Evolutionary conservation across 2,888 invertebrate species (phyloP).

Genomic region (Hemicrepidius hirtus): DNA sequence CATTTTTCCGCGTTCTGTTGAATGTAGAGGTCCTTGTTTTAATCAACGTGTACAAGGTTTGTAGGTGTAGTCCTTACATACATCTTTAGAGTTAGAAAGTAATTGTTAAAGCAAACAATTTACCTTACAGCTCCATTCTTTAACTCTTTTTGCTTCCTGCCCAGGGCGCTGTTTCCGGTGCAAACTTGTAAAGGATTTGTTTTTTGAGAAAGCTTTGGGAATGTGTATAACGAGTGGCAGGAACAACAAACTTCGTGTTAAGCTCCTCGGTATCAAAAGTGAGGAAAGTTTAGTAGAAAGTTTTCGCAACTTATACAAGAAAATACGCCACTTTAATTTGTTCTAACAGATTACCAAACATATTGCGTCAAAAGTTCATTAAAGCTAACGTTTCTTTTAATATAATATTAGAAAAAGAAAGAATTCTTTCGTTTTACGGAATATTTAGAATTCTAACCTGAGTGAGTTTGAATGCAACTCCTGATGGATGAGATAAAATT

Average conservation of each 20-base stretch:
- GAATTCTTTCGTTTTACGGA: conserved; percentile 11
- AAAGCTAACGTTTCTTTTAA: conserved; percentile 9
- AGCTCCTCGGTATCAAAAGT: conserved; percentile 54
- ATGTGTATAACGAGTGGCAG: conserved; percentile 56
- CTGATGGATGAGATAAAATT: conserved; percentile 46
- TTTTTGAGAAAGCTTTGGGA: conserved; percentile 57
- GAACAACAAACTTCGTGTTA: conserved; percentile 52
- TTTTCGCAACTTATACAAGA: conserved; percentile 46
- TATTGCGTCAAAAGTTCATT: conserved; percentile 40
- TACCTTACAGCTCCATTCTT: conserved; percentile 33
- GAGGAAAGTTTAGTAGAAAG: conserved; percentile 47
- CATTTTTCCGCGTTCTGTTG: too few species aligned
- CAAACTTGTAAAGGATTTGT: conserved; percentile 59
- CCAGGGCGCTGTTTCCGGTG: conserved; percentile 52
- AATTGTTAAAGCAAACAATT: conserved; percentile 36
- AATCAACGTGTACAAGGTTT: background rate
- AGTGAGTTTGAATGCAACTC: conserved; percentile 28
- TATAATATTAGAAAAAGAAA: background rate
- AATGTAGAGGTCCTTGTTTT: too few species aligned
- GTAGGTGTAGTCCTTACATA: background rate
- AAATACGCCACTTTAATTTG: conserved; percentile 50
- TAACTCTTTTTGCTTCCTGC: conserved; percentile 46
- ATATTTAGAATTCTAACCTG: conserved; percentile 38
- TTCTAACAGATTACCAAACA: conserved; percentile 47
- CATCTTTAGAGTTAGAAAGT: conserved; percentile 18